Base-by-base conservation (phyloP, 2,797 vertebrate genomes). In the Corythornis leucogaster region DNA sequence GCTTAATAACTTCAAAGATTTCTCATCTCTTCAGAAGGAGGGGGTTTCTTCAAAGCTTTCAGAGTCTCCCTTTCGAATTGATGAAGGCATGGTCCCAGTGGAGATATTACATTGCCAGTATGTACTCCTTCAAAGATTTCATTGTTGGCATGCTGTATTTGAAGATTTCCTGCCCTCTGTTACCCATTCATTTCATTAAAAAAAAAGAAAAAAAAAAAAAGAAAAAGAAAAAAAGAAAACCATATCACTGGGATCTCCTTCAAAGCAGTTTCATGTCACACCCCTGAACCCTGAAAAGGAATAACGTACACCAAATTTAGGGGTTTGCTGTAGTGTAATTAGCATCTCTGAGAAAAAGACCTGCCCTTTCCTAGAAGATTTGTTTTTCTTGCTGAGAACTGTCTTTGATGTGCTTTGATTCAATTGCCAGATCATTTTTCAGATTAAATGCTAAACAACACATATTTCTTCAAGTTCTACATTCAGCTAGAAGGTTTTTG, bases 1-100 rank as follows among this genome's bases (percentile, higher is more conserved):
- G 92, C 87, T 93, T 95, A 94, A 94, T 93, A 93, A 95, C 94
- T 96, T 96, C 96, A 97, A 97, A 97, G 94, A 80, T 92, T 95
- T 91, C 87, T 66, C 66, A 35, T 92, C 68, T 93, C 94, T 92
- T 85, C 59, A 84, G 94, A 90, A 95, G 90, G 90, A 93, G 84
- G 84, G 82, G 54, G 57, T 71, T 71, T 94, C 96, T 96, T 97
- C 94, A 97, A 97, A 97, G 96, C 67, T 85, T 96, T 95, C 75
- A 90, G 73, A 90, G 55, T 90, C 81, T 96, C 73, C 84, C 88
- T 92, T 96, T 97, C 1, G 77, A 93, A 81, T 88, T 95, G 96
- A 94, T 94, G 94, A 95, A 96, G 93, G 89, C 88, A 81, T 12
- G 43, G 67, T 94, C 95, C 96, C 95, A 90, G 73, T 84, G 93